Base-by-base conservation (phyloP, 2,888 invertebrate species). In the Patella depressa region DNA sequence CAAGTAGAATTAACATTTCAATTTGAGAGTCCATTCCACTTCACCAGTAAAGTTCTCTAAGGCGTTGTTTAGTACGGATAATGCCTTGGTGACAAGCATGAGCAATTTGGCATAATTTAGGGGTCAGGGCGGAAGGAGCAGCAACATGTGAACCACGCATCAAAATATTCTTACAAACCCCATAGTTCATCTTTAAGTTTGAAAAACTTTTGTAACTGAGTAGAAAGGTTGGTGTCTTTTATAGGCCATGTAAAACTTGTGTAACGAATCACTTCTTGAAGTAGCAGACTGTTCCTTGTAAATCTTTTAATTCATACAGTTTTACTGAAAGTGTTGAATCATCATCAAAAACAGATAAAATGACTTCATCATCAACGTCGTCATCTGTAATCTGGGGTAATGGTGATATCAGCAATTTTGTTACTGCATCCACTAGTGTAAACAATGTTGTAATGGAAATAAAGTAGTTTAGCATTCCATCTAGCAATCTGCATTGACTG, bases 11-110 rank as follows among this genome's bases (percentile, higher is more conserved):
- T 24, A 24, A 24, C 24, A 9, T 81, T 14, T 81, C 79, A 24
- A 78, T 76, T 11, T 81, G 71, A n/a, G 19, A 7, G 19, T 81
- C 81, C 3, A 81, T 29, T 9, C 72, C 34, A 34, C 69, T 76
- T 87, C 86, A 89, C 78, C 82, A 89, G 59, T 85, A 84, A 71
- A 78, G 73, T 45, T 78, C 72, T 14, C 86, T 65, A 4, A 86
- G 86, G 2, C 88, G 73, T 9, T 59, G 57, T 74, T 89, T 88
- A 83, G 87, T 87, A 14, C 84, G 72, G 0, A 75, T 75, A 24
- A 82, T 84, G 0, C 88, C 87, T 11, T 81, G 83, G 76, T 89
- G 88, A 5, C 73, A 53, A 4, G 71, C 71, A 79, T 87, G 88
- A 3, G 88, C 76, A 72, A 78, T 78, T 24, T 73, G 71, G n/a